Conservation (phyloP, 2,797 vertebrate species). For the Sylvilagus floridanus region DNA sequence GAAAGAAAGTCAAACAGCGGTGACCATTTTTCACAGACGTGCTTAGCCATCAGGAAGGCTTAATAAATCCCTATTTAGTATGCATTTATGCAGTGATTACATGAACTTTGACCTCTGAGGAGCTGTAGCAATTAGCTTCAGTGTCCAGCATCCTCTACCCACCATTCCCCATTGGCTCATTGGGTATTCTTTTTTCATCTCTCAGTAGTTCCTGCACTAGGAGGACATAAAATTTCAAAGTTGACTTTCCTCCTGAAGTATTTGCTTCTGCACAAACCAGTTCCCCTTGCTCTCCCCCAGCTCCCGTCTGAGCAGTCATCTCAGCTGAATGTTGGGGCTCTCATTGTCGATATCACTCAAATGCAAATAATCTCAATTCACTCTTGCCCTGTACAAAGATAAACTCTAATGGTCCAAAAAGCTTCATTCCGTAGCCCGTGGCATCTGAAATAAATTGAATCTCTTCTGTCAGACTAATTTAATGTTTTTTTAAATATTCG, state of each 20-base stretch:
- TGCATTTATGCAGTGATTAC: constrained; percentile 88
- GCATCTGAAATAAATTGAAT: constrained; percentile 62
- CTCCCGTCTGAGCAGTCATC: constrained; percentile 43
- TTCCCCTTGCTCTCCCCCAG: not conserved
- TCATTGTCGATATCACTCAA: constrained; percentile 55
- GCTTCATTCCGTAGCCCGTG: constrained; percentile 50
- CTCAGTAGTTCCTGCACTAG: constrained; percentile 24
- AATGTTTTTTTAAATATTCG: constrained; percentile 51
- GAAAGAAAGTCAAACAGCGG: constrained; percentile 58
- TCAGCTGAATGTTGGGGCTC: constrained; percentile 62
- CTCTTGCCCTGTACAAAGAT: constrained; percentile 63
- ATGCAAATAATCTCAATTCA: constrained; percentile 72
- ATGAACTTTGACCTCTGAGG: constrained; percentile 88
- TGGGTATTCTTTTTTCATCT: constrained; percentile 57
- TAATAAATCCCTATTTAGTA: constrained; percentile 87
- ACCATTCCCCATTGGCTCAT: constrained; percentile 58
- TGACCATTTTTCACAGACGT: constrained; percentile 72
- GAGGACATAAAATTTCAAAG: constrained; percentile 55
- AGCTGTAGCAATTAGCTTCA: constrained; percentile 86
- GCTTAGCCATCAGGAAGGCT: constrained; percentile 85
- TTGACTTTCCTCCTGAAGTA: constrained; percentile 60
- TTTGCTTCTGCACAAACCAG: constrained; percentile 39
- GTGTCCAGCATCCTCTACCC: constrained; percentile 65
- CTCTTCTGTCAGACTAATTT: constrained; percentile 56
- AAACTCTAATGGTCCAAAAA: constrained; percentile 63